Percentiles rank a stretch among this genome's conserved stretches.
Conservation (phyloP, 2,888 invertebrate genomes). For the Dynastes tityus region DNA sequence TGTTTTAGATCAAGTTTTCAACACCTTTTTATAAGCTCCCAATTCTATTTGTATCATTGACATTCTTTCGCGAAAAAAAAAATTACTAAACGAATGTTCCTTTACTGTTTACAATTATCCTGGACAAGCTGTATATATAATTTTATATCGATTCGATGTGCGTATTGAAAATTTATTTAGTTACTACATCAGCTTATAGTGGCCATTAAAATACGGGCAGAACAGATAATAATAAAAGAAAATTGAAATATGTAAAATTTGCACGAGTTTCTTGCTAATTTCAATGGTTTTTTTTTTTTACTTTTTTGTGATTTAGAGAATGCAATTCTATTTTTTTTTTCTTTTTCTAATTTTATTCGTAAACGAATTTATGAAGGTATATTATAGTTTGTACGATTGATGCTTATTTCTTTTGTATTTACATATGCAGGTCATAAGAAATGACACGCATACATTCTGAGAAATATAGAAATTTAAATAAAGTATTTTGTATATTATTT, state of each 20-base stretch:
- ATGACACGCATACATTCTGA: conserved; percentile 27
- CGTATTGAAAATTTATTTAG: conserved; percentile 27
- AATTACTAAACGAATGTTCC: conserved; percentile 27
- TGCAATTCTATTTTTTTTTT: conserved; percentile 1
- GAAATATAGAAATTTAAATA: conserved; percentile 21
- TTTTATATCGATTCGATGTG: conserved; percentile 41
- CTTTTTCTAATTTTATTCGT: conserved; percentile 11
- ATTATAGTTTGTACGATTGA: conserved; percentile 25
- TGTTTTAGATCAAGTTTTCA: too few species aligned
- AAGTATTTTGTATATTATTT: conserved; percentile 33
- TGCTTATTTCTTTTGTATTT: conserved; percentile 16
- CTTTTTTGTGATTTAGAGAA: conserved; percentile 40
- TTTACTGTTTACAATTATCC: conserved; percentile 6
- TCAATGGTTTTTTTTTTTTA: conserved; percentile 18
- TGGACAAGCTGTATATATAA: conserved; percentile 37
- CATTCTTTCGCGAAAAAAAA: too few species aligned
- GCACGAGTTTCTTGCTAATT: conserved; percentile 15
- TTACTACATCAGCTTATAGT: conserved; percentile 43
- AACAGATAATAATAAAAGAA: conserved; percentile 5
- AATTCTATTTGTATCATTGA: too few species aligned
- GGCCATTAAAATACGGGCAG: conserved; percentile 39
- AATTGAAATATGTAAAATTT: conserved; percentile 43
- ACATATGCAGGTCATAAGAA: conserved; percentile 35
- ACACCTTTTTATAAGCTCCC: too few species aligned
- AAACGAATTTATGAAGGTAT: conserved; percentile 24